Evolutionary conservation across 2,888 invertebrate species (phyloP).

Genomic region (Diarsia brunnea): DNA sequence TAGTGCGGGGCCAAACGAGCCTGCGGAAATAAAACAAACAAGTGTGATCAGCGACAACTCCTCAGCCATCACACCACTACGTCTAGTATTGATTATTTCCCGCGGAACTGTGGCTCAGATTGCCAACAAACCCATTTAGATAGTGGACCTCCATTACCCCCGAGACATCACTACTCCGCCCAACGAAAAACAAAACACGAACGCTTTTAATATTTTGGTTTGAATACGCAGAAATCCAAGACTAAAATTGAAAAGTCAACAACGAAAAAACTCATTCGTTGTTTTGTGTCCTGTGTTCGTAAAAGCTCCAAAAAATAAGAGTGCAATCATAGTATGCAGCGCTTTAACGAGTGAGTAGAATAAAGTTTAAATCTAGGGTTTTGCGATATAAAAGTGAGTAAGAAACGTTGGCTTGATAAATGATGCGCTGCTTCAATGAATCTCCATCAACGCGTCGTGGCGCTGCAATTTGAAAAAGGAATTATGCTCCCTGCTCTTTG

Average conservation of each 20-base stretch:
- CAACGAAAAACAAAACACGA: slow-evolving; percentile 34
- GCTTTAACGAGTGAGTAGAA: slow-evolving; percentile 77
- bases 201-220: slow-evolving; percentile 47
- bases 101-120: slow-evolving; percentile 50
- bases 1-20: slow-evolving; percentile 81
- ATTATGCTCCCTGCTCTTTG: slow-evolving; percentile 76
- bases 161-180: slow-evolving; percentile 29
- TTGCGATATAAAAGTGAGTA: slow-evolving; percentile 80
- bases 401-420: slow-evolving; percentile 86
- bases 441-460: slow-evolving; percentile 84
- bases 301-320: slow-evolving; percentile 76
- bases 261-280: slow-evolving; percentile 49
- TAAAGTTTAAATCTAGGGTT: slow-evolving; percentile 81
- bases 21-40: slow-evolving; percentile 87
- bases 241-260: slow-evolving; percentile 61
- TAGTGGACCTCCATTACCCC: slow-evolving; percentile 51
- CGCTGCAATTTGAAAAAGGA: slow-evolving; percentile 84
- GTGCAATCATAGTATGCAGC: slow-evolving; percentile 76
- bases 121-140: slow-evolving; percentile 57
- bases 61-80: slow-evolving; percentile 71
- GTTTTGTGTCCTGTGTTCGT: slow-evolving; percentile 60
- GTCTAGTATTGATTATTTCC: slow-evolving; percentile 73
- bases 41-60: slow-evolving; percentile 86
- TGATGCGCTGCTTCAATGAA: slow-evolving; percentile 86
- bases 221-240: slow-evolving; percentile 41